phyloP scores from a whole-genome alignment of 2,888 invertebrate genomes.

The Mesorhabditis sp. region DNA sequence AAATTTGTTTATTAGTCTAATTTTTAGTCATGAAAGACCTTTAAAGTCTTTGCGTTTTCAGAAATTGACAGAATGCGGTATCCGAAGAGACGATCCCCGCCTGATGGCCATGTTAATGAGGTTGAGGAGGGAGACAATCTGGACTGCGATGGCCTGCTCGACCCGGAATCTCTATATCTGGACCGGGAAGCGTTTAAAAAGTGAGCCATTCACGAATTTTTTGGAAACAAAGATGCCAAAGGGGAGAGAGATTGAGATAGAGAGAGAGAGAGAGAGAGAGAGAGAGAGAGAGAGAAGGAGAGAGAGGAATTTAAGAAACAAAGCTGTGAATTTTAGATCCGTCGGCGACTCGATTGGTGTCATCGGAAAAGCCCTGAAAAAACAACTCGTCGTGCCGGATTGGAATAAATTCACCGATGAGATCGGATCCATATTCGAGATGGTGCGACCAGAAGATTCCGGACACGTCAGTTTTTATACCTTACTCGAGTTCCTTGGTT shows the following conservation, averaged over 20 bases:
- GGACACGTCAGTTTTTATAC: conserved; percentile 11
- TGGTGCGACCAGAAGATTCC: conserved; percentile 18
- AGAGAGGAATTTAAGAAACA: neutral
- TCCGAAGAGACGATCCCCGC: conserved; percentile 42
- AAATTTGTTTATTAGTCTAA: too few species aligned
- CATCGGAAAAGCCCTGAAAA: conserved; percentile 62
- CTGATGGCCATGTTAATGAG: conserved; percentile 33
- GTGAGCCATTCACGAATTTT: conserved; percentile 11
- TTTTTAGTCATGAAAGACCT: too few species aligned
- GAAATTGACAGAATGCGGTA: conserved; percentile 39
- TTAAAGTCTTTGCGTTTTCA: conserved; percentile 20
- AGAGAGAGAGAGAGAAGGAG: neutral
- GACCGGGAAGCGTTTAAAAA: conserved; percentile 41
- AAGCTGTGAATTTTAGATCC: conserved; percentile 29
- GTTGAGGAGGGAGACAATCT: conserved; percentile 33
- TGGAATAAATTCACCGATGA: conserved; percentile 82
- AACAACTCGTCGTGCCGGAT: conserved; percentile 91
- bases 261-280: too few species aligned
- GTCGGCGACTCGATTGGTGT: conserved; percentile 52
- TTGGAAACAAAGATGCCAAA: neutral
- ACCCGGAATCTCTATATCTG: conserved; percentile 31
- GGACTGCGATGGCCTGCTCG: conserved; percentile 31
- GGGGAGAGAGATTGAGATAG: neutral
- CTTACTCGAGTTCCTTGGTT: neutral
- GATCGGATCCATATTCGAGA: conserved; percentile 78